Evolutionary conservation across 2,113 vertebrate genomes (phyloP).

Genomic region (Nyctibius bracteatus): DNA sequence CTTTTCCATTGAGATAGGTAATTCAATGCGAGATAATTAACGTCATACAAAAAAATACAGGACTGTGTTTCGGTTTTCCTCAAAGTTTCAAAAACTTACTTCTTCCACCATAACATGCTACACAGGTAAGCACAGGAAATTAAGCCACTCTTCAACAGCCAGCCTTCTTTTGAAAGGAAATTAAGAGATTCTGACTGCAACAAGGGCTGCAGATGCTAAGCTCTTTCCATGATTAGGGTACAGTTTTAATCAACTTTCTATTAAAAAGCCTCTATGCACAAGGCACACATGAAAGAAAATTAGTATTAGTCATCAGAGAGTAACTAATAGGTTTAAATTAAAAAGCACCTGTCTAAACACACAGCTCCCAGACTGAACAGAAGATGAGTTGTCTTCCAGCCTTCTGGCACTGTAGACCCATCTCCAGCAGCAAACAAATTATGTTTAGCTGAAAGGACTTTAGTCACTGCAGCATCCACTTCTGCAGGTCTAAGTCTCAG

Average conservation of each 20-base stretch:
- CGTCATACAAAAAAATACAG: not conserved
- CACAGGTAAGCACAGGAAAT: not conserved
- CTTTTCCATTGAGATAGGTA: not conserved
- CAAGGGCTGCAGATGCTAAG: not conserved
- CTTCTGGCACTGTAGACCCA: constrained; percentile 71
- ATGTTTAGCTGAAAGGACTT: constrained; percentile 87
- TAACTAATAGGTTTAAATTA: not conserved
- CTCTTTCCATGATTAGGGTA: not conserved
- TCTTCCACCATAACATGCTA: not conserved
- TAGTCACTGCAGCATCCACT: constrained; percentile 85
- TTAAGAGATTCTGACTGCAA: not conserved
- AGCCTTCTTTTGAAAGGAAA: not conserved
- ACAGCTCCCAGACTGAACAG: constrained; percentile 94
- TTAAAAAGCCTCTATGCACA: not conserved
- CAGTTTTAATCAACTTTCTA: not conserved
- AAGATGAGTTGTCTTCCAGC: constrained; percentile 94
- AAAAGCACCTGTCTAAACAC: constrained; percentile 90
- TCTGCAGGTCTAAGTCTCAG: constrained; percentile 83
- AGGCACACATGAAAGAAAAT: not conserved
- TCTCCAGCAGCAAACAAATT: constrained; percentile 80
- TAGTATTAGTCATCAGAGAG: not conserved
- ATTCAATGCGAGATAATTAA: not conserved
- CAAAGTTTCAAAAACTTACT: not conserved
- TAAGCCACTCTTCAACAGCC: not conserved
- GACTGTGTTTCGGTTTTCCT: not conserved